Base-by-base conservation (phyloP, 2,888 invertebrate species). In the Melinaea menophilus region DNA sequence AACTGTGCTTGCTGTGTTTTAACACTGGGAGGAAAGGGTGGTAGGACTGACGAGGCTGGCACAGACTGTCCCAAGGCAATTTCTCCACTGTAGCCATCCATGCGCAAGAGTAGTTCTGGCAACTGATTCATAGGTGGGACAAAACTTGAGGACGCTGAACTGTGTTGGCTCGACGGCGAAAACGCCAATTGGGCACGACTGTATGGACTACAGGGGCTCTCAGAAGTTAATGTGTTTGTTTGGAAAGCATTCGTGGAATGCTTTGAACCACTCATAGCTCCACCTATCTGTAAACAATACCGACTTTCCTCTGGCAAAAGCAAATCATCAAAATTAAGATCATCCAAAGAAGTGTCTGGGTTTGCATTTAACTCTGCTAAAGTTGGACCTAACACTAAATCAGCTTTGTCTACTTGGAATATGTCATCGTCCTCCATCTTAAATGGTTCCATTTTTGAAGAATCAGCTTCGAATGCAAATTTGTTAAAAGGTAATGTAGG, bases 381-480 rank as follows among this genome's bases (percentile, higher is more conserved):
- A 68, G 96, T 96, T 0, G 96, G 95, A 3, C 95, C 94, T 82
- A 96, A 94, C 73, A 97, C 95, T 68, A 96, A 91, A 86, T 97
- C 97, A 48, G 95, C 94, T 85, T 96, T 96, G 82, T 97, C 97
- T 61, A 96, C 95, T 92, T 96, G 91, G 81, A 97, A 96, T 75
- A 96, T 96, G 79, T 96, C 97, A 79, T 97, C 97, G 76, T 97
- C 96, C 76, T 97, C 96, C 93, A 96, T 94, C 82, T 94, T 94
- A 74, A 95, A 94, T 11, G 93, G 90, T 73, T 94, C 94, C 58
- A 87, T 82, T 82, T 92, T 93, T 31, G 82, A 79, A 57, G 79
- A 81, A 72, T 81, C 92, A 71, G 80, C 82, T 62, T 88, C 90
- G 70, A 84, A 89, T 46, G 82, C 79, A 64, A 88, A 79, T 73